Evolutionary conservation across 2,888 invertebrate genomes (phyloP).

Genomic region (Strigamia maritima): DNA sequence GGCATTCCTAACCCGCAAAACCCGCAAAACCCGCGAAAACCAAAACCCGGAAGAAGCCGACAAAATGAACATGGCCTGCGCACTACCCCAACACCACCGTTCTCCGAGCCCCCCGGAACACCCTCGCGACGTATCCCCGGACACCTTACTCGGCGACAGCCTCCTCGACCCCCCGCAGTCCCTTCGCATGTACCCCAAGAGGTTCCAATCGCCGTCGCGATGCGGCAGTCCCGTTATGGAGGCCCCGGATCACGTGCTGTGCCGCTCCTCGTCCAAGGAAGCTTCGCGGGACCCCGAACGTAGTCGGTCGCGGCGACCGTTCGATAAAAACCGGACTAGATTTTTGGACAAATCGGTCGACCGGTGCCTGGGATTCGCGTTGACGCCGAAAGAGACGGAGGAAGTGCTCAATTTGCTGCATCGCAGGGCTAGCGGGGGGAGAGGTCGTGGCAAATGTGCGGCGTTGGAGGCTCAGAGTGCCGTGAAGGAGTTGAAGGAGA

Average conservation of each 20-base stretch:
- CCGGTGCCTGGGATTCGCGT: constrained; percentile 15
- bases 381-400: constrained; percentile 37
- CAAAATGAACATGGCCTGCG: constrained; percentile 29
- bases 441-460: neutral
- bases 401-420: constrained; percentile 34
- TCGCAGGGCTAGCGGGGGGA: neutral
- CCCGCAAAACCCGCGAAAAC: neutral
- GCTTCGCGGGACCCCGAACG: constrained; percentile 42
- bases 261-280: constrained; percentile 43
- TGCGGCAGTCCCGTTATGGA: constrained; percentile 49
- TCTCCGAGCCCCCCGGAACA: neutral
- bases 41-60: too few relatives aligned
- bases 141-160: constrained; percentile 50
- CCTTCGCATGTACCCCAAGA: constrained; percentile 47
- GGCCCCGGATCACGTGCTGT: constrained; percentile 50
- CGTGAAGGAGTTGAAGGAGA: neutral
- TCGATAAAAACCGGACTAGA: constrained; percentile 12
- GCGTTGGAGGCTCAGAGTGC: neutral
- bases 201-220: constrained; percentile 50
- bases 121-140: constrained; percentile 16
- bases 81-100: neutral
- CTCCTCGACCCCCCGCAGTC: constrained; percentile 52
- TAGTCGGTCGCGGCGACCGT: constrained; percentile 1
- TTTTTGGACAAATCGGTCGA: neutral
- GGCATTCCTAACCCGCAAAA: constrained; percentile 54